These are phyloP conservation scores for Tridacna crocea DNA, from an alignment of 2,888 invertebrate species.

Conservation along the genomic window DNA sequence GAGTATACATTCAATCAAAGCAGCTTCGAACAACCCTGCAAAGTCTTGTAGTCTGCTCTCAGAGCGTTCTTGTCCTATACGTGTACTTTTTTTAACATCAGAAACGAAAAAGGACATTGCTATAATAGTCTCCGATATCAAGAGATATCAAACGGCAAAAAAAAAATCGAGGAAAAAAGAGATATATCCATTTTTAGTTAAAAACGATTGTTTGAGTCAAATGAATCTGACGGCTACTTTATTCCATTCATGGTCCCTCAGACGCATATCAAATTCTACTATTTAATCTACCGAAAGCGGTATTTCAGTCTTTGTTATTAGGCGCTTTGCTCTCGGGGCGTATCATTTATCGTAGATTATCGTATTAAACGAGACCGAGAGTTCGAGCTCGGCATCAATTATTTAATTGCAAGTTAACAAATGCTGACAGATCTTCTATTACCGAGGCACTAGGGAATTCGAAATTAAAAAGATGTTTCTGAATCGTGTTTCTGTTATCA, in stretches of 20 bases:
- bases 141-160: too few species aligned
- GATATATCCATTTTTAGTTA: not conserved
- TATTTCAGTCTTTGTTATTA: slow-evolving; percentile 19
- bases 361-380: slow-evolving; percentile 39
- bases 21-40: too few species aligned
- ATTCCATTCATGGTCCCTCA: slow-evolving; percentile 4
- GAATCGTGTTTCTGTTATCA: slow-evolving; percentile 3
- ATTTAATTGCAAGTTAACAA: slow-evolving; percentile 50
- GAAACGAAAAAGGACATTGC: too few species aligned
- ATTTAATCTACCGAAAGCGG: slow-evolving; percentile 52
- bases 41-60: too few species aligned
- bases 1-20: too few species aligned
- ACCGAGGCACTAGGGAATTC: slow-evolving; percentile 39
- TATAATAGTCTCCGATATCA: too few species aligned
- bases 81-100: too few species aligned
- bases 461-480: slow-evolving; percentile 41
- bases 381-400: slow-evolving; percentile 41
- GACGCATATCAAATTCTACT: slow-evolving; percentile 37
- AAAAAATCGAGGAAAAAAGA: too few species aligned
- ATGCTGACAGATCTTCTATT: slow-evolving; percentile 35
- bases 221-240: slow-evolving; percentile 21
- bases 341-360: slow-evolving; percentile 39
- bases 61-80: too few species aligned
- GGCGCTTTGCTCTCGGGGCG: slow-evolving; percentile 41
- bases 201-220: not conserved